phyloP scores from a whole-genome alignment of 2,888 invertebrate genomes.

The Ochlodes sylvanus region DNA sequence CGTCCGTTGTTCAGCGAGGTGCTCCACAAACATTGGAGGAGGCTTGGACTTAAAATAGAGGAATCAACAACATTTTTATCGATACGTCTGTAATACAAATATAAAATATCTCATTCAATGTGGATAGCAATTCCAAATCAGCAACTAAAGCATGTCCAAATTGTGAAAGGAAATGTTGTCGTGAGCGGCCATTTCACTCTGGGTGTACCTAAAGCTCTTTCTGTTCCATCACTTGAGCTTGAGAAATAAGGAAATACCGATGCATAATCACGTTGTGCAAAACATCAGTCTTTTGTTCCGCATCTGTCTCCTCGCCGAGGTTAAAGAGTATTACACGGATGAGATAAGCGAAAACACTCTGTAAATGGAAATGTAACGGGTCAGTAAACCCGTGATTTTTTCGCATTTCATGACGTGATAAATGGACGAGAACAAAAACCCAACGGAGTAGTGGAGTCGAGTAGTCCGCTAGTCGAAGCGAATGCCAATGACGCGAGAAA shows the following conservation, averaged over 20 bases:
- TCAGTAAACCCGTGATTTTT: constrained; percentile 71
- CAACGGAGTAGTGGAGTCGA: constrained; percentile 42
- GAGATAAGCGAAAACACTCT: constrained; percentile 70
- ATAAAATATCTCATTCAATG: too few species aligned
- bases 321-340: constrained; percentile 66
- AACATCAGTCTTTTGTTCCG: constrained; percentile 20
- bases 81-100: too few species aligned
- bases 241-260: background rate
- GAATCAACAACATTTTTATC: too few species aligned
- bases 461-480: constrained; percentile 57
- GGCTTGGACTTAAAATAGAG: too few species aligned
- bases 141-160: too few species aligned
- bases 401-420: constrained; percentile 74
- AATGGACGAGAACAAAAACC: constrained; percentile 58
- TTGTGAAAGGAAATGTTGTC: too few species aligned
- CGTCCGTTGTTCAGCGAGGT: too few species aligned
- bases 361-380: constrained; percentile 79
- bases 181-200: background rate
- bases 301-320: constrained; percentile 43
- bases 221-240: background rate
- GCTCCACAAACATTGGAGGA: too few species aligned
- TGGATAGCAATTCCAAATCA: too few species aligned
- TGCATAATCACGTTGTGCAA: constrained; percentile 5
- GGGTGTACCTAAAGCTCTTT: background rate
- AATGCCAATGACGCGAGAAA: constrained; percentile 75